Conservation (phyloP, 1,140 invertebrate genomes). For the Drosophila ohnishii region DNA sequence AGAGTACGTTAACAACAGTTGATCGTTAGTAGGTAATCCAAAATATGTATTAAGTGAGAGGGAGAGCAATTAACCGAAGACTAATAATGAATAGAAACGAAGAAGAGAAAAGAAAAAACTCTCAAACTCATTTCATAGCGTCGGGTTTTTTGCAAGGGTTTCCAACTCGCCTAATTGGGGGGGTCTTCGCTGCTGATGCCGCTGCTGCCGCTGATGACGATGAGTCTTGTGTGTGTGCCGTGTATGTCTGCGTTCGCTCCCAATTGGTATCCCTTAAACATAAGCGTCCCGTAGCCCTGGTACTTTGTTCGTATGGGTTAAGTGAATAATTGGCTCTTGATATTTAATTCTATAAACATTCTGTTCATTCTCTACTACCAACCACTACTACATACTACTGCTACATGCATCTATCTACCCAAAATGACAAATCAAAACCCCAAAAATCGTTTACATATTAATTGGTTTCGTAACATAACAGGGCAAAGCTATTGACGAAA, state of each 20-base stretch:
- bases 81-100: too few relatives aligned
- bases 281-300: constrained; percentile 35
- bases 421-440: constrained; percentile 43
- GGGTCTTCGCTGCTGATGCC: constrained; percentile 21
- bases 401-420: constrained; percentile 27
- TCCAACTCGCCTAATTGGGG: constrained; percentile 11
- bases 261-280: constrained; percentile 53
- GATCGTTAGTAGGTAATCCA: too few relatives aligned
- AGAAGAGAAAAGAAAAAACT: background rate
- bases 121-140: constrained; percentile 36
- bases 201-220: constrained; percentile 32
- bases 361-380: constrained; percentile 66
- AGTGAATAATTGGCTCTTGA: constrained; percentile 63
- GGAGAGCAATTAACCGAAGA: too few relatives aligned
- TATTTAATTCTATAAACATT: constrained; percentile 60
- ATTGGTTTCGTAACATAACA: constrained; percentile 70
- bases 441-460: constrained; percentile 53
- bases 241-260: constrained; percentile 64
- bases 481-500: constrained; percentile 82
- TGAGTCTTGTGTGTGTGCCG: constrained; percentile 61
- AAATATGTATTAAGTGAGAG: too few relatives aligned
- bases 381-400: constrained; percentile 53
- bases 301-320: constrained; percentile 54
- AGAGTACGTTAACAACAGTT: too few relatives aligned
- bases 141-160: constrained; percentile 5